Conservation (phyloP, 2,113 vertebrate species). For the Tetrao urogallus region DNA sequence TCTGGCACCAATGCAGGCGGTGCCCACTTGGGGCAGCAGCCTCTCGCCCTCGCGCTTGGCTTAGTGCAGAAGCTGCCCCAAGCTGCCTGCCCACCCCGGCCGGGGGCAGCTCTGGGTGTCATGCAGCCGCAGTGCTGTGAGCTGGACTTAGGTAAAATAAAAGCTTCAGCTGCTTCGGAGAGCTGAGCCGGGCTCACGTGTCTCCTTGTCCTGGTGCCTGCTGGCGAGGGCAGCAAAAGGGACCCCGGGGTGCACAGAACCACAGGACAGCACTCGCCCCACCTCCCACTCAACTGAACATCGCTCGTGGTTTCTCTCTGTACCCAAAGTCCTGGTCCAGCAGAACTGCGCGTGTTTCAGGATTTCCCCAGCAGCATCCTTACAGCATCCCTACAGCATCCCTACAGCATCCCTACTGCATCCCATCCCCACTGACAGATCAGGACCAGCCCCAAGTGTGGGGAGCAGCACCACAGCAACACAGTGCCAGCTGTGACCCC, state of each 20-base stretch:
- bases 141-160: constrained; percentile 52
- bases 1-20: not conserved
- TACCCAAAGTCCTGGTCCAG: not conserved
- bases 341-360: accelerated
- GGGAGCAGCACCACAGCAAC: not conserved
- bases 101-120: not conserved
- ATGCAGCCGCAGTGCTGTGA: not conserved
- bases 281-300: not conserved
- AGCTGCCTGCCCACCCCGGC: not conserved
- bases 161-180: constrained; percentile 58
- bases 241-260: not conserved
- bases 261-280: accelerated
- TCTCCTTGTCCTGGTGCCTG: not conserved
- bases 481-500: accelerated
- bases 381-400: accelerated
- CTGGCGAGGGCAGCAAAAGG: not conserved
- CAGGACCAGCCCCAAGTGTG: not conserved
- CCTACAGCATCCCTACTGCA: not conserved
- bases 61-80: not conserved
- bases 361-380: not conserved
- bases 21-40: not conserved
- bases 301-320: accelerated
- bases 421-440: no score
- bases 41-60: not conserved
- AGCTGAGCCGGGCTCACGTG: constrained; percentile 4